Evolutionary conservation across 2,888 invertebrate species (phyloP).

Genomic region (Caradrina kadenii): DNA sequence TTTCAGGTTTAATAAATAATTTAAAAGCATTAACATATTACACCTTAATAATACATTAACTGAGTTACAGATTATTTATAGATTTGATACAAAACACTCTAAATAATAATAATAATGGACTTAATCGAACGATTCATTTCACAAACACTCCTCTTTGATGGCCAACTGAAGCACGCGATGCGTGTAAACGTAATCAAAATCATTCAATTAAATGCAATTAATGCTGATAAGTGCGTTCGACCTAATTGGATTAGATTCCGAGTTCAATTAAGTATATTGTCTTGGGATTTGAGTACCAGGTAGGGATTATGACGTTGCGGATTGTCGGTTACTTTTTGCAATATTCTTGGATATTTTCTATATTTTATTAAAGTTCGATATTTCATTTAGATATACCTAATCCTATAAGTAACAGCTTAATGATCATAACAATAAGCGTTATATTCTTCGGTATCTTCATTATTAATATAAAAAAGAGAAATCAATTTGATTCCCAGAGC

Average conservation of each 20-base stretch:
- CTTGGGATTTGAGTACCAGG: slow-evolving; percentile 38
- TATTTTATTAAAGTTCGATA: background rate
- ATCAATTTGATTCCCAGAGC: slow-evolving; percentile 2
- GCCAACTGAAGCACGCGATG: slow-evolving; percentile 44
- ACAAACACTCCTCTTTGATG: slow-evolving; percentile 48
- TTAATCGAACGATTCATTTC: slow-evolving; percentile 38
- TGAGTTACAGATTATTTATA: slow-evolving; percentile 2
- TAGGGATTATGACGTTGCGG: slow-evolving; percentile 14
- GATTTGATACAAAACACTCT: slow-evolving; percentile 36
- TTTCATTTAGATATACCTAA: background rate
- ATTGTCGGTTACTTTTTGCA: background rate
- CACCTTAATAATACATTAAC: slow-evolving; percentile 1
- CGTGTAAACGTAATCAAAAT: slow-evolving; percentile 54
- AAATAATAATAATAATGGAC: slow-evolving; percentile 32
- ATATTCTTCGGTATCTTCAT: background rate
- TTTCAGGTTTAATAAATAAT: background rate
- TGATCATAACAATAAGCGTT: background rate
- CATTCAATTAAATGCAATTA: slow-evolving; percentile 50
- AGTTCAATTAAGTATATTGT: slow-evolving; percentile 50
- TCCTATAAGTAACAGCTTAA: no score
- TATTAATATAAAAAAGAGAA: background rate
- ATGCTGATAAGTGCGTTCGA: slow-evolving; percentile 35
- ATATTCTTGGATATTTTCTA: background rate
- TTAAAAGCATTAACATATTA: slow-evolving; percentile 1
- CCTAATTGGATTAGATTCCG: slow-evolving; percentile 48